Base-by-base conservation (phyloP, 2,888 invertebrate genomes). In the Dusona sp. region DNA sequence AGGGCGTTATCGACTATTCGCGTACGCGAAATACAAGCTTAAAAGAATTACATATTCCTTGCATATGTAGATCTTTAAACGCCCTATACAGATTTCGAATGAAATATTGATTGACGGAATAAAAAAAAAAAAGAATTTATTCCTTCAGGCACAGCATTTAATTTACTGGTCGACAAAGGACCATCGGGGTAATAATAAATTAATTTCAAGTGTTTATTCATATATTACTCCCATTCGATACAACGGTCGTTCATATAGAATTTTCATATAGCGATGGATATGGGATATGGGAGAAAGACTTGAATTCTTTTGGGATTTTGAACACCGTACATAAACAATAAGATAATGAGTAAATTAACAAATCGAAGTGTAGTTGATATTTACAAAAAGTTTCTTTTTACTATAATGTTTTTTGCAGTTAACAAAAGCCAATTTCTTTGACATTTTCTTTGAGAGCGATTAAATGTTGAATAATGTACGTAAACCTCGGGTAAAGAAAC, bases 1-100 rank as follows among this genome's bases (percentile, higher is more conserved):
- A 89, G 92, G 90, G 90, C 90, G 91, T 91, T 88, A 89, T 88
- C 87, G 87, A 83, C 82, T 84, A 79, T 79, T 83, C 74, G 38
- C 64, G 77, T 83, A 68, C 78, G 51, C 51, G 38, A 78, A 64
- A 68, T 72, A 72, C 25, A 57, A 77, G 54, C 19, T 51, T 25
- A 1, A 33, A 42, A 64, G 33, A 36, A 64, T 65, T 22, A 68
- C 45, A 29, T 70, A 4, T 64, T 79, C 64, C 3, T 11, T 61
- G 19, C 67, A 79, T 61, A 79, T 64, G 57, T 75, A 74, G 74
- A 70, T 72, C 78, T 9, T 61, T 29, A 29, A 29, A 57, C 45
- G 54, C 79, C 72, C n/a, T 57, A 7, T 57, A 61, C 61, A 33
- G 54, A 45, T n/a, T 33, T 74, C 51, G 0, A 54, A 68, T 38